Evolutionary conservation across 2,888 invertebrate species (phyloP).

Genomic region (Sinohyriopsis cumingii): DNA sequence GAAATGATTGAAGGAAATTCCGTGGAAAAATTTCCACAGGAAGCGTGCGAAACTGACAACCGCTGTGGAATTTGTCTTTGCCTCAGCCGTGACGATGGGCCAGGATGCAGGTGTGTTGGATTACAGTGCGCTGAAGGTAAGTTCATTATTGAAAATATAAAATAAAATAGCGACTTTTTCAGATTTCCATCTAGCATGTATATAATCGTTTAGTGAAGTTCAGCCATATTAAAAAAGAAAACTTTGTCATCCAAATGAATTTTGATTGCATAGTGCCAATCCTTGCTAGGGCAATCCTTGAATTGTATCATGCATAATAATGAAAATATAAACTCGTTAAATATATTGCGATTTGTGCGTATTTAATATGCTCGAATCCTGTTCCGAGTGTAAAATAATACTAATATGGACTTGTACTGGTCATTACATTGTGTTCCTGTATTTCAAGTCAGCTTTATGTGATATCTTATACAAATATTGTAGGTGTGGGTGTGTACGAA

Average conservation of each 20-base stretch:
- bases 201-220: neutral
- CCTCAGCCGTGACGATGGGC: conserved; percentile 57
- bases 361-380: conserved; percentile 4
- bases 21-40: conserved; percentile 37
- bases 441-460: too few species aligned
- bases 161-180: neutral
- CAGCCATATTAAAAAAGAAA: too few species aligned
- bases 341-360: neutral
- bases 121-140: conserved; percentile 57
- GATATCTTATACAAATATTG: too few species aligned
- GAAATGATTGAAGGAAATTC: conserved; percentile 45
- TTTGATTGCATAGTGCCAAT: too few species aligned
- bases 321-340: neutral
- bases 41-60: conserved; percentile 59
- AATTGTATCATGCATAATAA: too few species aligned
- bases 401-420: too few species aligned
- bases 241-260: too few species aligned
- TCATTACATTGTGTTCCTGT: too few species aligned
- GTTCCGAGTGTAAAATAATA: neutral
- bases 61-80: conserved; percentile 66
- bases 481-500: too few species aligned
- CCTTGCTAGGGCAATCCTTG: too few species aligned
- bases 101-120: conserved; percentile 61
- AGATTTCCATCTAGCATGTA: neutral
- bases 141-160: conserved; percentile 12